phyloP scores from a whole-genome alignment of 2,797 vertebrate genomes.

The Manis crassicaudata region DNA sequence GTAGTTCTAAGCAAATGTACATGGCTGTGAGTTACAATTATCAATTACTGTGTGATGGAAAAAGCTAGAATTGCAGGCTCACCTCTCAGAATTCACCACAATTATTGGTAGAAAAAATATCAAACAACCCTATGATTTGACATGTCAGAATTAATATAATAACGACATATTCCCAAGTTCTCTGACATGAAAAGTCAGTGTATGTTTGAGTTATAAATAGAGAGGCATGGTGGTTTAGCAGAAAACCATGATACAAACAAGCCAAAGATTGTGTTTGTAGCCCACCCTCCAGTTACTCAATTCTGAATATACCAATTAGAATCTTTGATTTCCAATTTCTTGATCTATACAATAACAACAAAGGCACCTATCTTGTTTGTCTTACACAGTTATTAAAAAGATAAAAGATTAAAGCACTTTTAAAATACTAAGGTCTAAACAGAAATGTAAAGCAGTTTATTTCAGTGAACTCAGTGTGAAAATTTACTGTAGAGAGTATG shows the following conservation, averaged over 20 bases:
- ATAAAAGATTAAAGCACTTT: neutral
- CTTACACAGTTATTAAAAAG: neutral
- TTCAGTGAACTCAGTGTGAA: neutral
- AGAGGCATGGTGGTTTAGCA: neutral
- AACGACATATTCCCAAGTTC: neutral
- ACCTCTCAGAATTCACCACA: neutral
- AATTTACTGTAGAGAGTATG: neutral
- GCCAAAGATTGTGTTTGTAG: neutral
- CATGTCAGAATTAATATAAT: conserved; percentile 29
- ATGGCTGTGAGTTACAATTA: neutral
- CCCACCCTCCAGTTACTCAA: neutral
- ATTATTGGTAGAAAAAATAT: neutral
- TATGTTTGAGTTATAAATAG: neutral
- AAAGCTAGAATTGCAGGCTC: neutral
- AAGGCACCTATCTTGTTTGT: neutral
- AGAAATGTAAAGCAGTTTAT: conserved; percentile 30
- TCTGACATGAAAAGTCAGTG: neutral
- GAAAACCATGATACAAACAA: neutral
- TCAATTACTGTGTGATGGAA: neutral
- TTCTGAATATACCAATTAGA: neutral
- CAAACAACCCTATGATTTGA: neutral
- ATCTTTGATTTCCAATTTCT: conserved; percentile 9
- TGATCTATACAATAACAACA: neutral
- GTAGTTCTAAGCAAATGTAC: neutral
- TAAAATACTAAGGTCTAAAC: neutral